Percentiles rank a stretch among this genome's conserved stretches.
Evolutionary conservation across 2,797 vertebrate species (phyloP).

Genomic region (Parauchenoglanis ngamensis): DNA sequence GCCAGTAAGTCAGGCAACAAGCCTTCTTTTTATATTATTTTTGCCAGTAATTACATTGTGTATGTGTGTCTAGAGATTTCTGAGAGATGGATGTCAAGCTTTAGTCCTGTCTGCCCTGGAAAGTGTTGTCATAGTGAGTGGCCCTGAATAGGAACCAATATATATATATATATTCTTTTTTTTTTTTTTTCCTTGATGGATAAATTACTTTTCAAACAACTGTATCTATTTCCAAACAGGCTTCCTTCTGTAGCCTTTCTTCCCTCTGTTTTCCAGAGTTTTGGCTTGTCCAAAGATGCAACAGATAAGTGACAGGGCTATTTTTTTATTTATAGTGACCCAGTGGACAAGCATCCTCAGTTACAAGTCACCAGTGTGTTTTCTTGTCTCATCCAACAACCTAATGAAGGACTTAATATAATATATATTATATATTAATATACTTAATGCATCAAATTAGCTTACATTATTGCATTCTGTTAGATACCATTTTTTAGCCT

Average conservation of each 20-base stretch:
- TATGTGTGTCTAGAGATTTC: neutral
- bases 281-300: slow-evolving; percentile 1
- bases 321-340: neutral
- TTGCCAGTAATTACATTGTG: neutral
- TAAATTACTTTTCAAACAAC: neutral
- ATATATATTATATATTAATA: neutral
- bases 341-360: too few species aligned
- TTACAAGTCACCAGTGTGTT: neutral
- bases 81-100: neutral
- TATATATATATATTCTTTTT: too few species aligned
- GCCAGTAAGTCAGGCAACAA: neutral
- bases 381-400: neutral
- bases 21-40: neutral
- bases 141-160: neutral
- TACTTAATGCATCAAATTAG: neutral
- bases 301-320: neutral
- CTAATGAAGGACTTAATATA: neutral
- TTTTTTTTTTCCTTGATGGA: neutral
- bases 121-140: slow-evolving; percentile 13
- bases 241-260: neutral
- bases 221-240: neutral
- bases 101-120: slow-evolving; percentile 6
- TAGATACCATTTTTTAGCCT: neutral
- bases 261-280: neutral
- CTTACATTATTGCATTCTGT: neutral